phyloP scores from a whole-genome alignment of 2,113 vertebrate species.

The Erythrocercus mccallii region DNA sequence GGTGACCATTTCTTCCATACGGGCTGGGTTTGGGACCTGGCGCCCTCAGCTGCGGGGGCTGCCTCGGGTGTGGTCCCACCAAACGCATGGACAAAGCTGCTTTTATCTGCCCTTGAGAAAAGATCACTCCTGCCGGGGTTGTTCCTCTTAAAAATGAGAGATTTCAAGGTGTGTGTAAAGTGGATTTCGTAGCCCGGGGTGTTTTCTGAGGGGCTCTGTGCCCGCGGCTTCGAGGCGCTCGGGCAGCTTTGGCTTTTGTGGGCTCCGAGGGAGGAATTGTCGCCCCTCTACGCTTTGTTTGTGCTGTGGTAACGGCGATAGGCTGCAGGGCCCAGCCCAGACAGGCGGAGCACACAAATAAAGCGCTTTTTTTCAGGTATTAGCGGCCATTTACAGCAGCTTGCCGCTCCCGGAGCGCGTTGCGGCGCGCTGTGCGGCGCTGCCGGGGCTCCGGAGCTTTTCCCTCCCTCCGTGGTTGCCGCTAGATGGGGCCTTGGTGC shows the following conservation, averaged over 20 bases:
- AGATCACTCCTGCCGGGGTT: rapidly evolving
- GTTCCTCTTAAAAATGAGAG: background rate
- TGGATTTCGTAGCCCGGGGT: rapidly evolving
- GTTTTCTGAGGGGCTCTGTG: background rate
- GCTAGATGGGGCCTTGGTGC: background rate
- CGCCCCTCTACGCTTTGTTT: rapidly evolving
- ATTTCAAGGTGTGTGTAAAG: rapidly evolving
- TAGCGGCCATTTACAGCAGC: rapidly evolving
- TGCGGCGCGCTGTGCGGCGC: rapidly evolving
- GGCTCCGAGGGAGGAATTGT: rapidly evolving
- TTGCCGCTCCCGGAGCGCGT: rapidly evolving
- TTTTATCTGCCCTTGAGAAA: rapidly evolving
- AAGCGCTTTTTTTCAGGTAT: rapidly evolving
- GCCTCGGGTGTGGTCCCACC: rapidly evolving
- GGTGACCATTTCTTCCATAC: rapidly evolving
- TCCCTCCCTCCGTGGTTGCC: rapidly evolving
- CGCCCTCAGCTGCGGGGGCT: rapidly evolving
- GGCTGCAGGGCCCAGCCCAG: background rate
- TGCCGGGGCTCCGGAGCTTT: rapidly evolving
- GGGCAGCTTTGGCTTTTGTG: rapidly evolving
- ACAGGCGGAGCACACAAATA: background rate
- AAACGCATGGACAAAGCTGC: rapidly evolving
- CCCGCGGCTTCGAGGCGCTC: rapidly evolving
- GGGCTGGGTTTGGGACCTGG: rapidly evolving
- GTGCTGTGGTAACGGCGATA: background rate